Evolutionary conservation across 2,797 vertebrate genomes (phyloP), one percentile per base, ranked within the genome.

Genomic region (Poeciliopsis infans): DNA sequence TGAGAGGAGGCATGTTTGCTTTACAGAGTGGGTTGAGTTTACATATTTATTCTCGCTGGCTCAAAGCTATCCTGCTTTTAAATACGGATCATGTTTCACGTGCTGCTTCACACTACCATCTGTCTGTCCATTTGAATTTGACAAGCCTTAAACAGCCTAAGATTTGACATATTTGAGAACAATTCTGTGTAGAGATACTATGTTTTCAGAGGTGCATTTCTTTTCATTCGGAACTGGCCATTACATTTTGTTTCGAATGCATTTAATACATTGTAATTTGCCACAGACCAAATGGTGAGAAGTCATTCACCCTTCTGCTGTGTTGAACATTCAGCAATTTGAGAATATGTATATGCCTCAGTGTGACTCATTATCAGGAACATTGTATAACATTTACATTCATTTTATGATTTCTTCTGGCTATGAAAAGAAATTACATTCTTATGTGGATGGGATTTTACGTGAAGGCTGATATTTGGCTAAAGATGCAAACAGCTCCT

Each of bases 151-250:
- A 93, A 94, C 88, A 90, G 78, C 64, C 79, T 85, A 86, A 83
- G 79, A 83, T 90, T 92, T 89, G 92, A 95, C 88, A 93, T 91
- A 92, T 93, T 91, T 90, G 88, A 92, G 90, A 92, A 92, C 20
- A 79, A 82, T 82, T 82, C 80, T 39, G 2, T 74, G 79, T 83
- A 72, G 43, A 39, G 80, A 87, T 85, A 82, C 86, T 74, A 78
- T 86, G 83, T 81, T 86, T 68, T 86, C 90, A 92, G 87, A 92
- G 75, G 80, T 64, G 75, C 89, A 80, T 89, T 83, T 8, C 20
- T 53, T 77, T 90, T 93, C 85, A 80, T 33, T 83, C 81, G 75
- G 76, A 66, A 13, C 53, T 5, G 59, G 78, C 86, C 71, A 13
- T 83, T 80, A 78, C 5, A 18, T 72, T 76, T 83, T 81, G 76